These are phyloP conservation scores for Cacatua alba DNA, from an alignment of 2,113 vertebrate genomes.

Conservation along the genomic window DNA sequence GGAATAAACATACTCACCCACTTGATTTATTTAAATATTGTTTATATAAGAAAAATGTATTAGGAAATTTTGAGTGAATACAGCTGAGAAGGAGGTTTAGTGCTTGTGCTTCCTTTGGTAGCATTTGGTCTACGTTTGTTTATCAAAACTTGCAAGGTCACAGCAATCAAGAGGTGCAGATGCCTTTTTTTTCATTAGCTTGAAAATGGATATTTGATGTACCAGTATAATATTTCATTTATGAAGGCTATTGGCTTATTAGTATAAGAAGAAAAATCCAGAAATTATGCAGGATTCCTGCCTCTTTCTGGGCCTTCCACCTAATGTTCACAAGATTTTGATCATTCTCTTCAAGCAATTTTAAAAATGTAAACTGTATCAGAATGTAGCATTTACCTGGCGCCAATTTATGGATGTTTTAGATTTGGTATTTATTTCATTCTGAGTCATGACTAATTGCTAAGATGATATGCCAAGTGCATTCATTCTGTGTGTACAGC, in stretches of 20 bases:
- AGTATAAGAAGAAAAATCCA: background rate
- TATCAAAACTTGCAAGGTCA: background rate
- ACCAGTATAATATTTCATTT: background rate
- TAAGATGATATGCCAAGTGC: background rate
- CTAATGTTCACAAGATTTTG: background rate
- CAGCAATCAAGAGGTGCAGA: background rate
- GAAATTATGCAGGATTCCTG: background rate
- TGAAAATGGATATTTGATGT: background rate
- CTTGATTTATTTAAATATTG: background rate
- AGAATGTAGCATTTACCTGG: background rate
- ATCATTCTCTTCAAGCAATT: background rate
- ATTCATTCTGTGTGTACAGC: background rate
- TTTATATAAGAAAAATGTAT: background rate
- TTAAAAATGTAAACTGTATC: background rate
- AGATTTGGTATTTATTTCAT: background rate
- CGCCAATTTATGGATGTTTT: background rate
- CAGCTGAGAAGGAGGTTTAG: background rate
- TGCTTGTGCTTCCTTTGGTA: background rate
- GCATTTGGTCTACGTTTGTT: background rate
- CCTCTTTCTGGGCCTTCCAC: background rate
- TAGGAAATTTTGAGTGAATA: background rate
- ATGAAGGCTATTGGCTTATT: background rate
- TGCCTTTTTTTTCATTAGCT: background rate
- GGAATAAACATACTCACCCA: background rate
- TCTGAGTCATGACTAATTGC: background rate